phyloP scores from a whole-genome alignment of 2,888 invertebrate genomes.

The Pammene aurita region DNA sequence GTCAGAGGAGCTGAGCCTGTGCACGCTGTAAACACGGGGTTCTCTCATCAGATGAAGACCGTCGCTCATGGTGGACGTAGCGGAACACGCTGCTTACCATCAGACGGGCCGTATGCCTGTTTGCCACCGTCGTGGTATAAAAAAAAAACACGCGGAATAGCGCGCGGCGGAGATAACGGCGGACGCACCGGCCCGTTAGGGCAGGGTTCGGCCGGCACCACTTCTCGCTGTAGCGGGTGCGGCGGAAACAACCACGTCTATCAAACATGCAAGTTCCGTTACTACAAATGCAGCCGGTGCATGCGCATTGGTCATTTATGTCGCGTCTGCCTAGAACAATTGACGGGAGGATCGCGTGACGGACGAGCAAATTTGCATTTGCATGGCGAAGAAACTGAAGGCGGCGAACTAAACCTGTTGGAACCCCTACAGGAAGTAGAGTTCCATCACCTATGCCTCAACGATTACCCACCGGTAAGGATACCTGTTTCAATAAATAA shows the following conservation, averaged over 20 bases:
- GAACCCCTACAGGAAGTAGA: neutral
- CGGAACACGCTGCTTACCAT: no score
- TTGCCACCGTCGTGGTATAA: no score
- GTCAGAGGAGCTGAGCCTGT: no score
- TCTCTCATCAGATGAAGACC: no score
- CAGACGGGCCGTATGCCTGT: no score
- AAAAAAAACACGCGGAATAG: no score
- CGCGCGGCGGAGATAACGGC: no score
- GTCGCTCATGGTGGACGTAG: no score
- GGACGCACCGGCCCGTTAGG: neutral
- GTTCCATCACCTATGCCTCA: neutral
- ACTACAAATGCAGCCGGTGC: neutral
- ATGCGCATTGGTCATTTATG: neutral
- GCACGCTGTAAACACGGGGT: no score
- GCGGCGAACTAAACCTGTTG: neutral
- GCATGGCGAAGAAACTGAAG: neutral
- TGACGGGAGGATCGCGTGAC: neutral
- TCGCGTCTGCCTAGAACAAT: neutral
- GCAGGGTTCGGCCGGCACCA: neutral
- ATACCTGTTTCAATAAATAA: neutral
- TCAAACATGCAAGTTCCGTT: neutral
- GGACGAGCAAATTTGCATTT: neutral
- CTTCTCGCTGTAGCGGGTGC: neutral
- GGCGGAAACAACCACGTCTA: neutral
- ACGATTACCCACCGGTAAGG: neutral